A percentile compares a stretch with the other conserved stretches of the same genome.
Conservation (phyloP, 2,797 vertebrate species). For the Enteromius fasciolatus region DNA sequence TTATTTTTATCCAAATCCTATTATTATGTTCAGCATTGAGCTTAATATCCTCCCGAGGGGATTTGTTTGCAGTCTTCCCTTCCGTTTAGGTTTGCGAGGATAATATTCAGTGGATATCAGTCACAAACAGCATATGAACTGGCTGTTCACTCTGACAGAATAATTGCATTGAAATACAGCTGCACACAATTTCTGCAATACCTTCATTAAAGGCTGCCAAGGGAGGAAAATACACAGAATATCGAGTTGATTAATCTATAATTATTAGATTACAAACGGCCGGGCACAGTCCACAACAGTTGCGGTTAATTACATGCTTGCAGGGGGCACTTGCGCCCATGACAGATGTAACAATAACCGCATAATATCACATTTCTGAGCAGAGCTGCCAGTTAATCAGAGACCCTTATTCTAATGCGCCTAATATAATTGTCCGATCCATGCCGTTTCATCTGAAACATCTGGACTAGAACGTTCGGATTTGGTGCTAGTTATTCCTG, state of each 20-base stretch:
- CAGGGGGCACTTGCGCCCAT: conserved; percentile 50
- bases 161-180: conserved; percentile 67
- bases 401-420: conserved; percentile 38
- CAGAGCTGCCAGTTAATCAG: conserved; percentile 59
- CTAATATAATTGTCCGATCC: not conserved
- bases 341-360: conserved; percentile 64
- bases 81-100: conserved; percentile 62
- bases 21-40: conserved; percentile 35
- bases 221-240: conserved; percentile 54
- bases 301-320: conserved; percentile 59
- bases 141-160: conserved; percentile 59
- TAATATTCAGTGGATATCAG: conserved; percentile 64
- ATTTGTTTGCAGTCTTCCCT: conserved; percentile 60
- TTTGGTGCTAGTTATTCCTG: not conserved
- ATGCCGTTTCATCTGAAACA: conserved; percentile 18
- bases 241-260: conserved; percentile 65
- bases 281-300: conserved; percentile 50
- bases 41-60: conserved; percentile 56
- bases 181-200: conserved; percentile 63
- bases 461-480: not conserved
- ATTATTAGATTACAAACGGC: conserved; percentile 67
- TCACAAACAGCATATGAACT: conserved; percentile 62
- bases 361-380: conserved; percentile 52
- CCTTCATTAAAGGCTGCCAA: conserved; percentile 60
- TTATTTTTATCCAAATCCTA: conserved; percentile 52